A percentile compares a stretch with the other conserved stretches of the same genome.
These are phyloP conservation scores for Oriolus oriolus DNA, from an alignment of 2,113 vertebrate species.

Conservation along the genomic window DNA sequence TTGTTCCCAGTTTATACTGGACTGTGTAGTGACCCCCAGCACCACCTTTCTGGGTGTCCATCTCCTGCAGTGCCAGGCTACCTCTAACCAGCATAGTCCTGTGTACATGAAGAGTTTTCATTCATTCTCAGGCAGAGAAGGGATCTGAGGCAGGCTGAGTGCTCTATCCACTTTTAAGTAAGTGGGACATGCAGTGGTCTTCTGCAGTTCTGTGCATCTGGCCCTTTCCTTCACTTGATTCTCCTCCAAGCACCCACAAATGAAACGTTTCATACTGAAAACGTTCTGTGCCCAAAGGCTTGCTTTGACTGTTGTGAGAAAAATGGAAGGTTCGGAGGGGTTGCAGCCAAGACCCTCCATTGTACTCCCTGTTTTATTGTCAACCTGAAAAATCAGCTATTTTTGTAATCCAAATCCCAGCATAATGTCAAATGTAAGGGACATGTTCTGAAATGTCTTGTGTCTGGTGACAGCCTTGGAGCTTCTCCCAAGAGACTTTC, in stretches of 20 bases:
- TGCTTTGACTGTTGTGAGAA: background rate
- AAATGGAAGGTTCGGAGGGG: background rate
- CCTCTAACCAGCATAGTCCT: background rate
- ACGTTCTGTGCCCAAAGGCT: background rate
- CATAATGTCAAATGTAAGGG: background rate
- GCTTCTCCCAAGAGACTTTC: background rate
- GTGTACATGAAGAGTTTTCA: rapidly evolving
- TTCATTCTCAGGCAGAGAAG: background rate
- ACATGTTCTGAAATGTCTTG: background rate
- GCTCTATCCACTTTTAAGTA: background rate
- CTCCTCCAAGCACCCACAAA: background rate
- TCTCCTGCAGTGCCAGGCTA: background rate
- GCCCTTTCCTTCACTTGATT: background rate
- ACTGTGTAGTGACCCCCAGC: background rate
- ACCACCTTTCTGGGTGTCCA: background rate
- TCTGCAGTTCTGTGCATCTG: background rate
- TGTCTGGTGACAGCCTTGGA: background rate
- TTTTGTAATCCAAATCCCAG: background rate
- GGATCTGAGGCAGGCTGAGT: background rate
- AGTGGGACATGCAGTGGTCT: background rate
- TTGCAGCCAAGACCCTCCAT: background rate
- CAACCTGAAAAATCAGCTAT: background rate
- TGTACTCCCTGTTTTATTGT: background rate
- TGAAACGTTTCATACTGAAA: background rate
- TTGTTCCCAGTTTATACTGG: background rate